phyloP scores from a whole-genome alignment of 2,797 vertebrate species.

The Lophius americanus region DNA sequence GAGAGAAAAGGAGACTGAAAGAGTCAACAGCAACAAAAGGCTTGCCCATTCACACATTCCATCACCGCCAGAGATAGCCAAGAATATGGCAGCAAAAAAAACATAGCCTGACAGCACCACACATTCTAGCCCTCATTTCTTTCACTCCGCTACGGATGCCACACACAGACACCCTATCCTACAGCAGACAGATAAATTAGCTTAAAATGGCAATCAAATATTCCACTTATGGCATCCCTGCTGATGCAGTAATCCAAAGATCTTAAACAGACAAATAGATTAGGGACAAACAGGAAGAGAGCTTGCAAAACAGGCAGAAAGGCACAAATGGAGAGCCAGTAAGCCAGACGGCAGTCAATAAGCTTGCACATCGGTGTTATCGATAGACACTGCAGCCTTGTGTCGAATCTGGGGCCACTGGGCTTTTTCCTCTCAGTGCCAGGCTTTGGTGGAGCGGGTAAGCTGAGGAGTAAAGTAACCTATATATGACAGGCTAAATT shows the following conservation, averaged over 20 bases:
- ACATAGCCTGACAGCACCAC: neutral
- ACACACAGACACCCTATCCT: neutral
- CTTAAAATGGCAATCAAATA: conserved; percentile 70
- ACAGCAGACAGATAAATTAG: conserved; percentile 49
- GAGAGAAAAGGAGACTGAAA: neutral
- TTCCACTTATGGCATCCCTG: conserved; percentile 57
- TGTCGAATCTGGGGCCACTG: conserved; percentile 58
- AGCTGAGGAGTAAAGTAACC: conserved; percentile 87
- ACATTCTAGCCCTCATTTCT: conserved; percentile 6
- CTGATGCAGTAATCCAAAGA: conserved; percentile 58
- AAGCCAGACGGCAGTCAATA: conserved; percentile 56
- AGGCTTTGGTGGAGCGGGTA: conserved; percentile 80
- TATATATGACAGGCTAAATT: conserved; percentile 90
- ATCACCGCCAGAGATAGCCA: conserved; percentile 20
- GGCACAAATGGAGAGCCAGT: conserved; percentile 69
- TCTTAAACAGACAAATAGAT: conserved; percentile 68
- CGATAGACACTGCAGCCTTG: conserved; percentile 77
- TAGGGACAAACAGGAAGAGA: conserved; percentile 39
- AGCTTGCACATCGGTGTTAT: conserved; percentile 72
- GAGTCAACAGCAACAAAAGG: neutral
- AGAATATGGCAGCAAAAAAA: conserved; percentile 50
- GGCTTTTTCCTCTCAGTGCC: conserved; percentile 55
- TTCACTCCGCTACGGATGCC: conserved; percentile 1
- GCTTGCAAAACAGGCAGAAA: conserved; percentile 41
- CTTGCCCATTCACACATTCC: conserved; percentile 55